Base-by-base conservation (phyloP, 2,888 invertebrate genomes). In the Thereva nobilitata region DNA sequence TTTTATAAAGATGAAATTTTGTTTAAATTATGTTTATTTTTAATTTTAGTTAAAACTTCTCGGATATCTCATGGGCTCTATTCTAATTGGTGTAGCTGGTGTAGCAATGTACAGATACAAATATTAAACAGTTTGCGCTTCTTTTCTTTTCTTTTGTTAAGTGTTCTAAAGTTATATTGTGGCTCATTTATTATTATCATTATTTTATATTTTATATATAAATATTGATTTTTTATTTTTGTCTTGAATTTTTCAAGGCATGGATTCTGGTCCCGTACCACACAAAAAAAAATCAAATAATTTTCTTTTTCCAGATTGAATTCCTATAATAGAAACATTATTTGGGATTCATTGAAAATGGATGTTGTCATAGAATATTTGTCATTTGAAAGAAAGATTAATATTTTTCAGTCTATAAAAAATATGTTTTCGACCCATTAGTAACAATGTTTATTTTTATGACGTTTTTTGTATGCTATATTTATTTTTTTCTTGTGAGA, bases 81-180 rank as follows among this genome's bases (percentile, higher is more conserved):
- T 91, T 71, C 83, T 91, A 67, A 87, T 91, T 72, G 87, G 90
- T 63, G 84, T 89, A 67, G 86, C 87, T 66, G 90, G 91, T 71
- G 86, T 90, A 64, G 85, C 90, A 59, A 87, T 89, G 66, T 91
- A 91, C 80, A 86, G 88, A 76, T 88, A 90, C 81, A 88, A 88
- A 83, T 83, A 82, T 73, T 81, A 72, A 73, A 47, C 23, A 23
- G 12, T 57, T 47, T 9, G 6, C 37, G 10, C 38, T 59, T 38
- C 9, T 45, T 47, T 45, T 34, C 7, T 34, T 50, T 52, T 10
- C 49, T 34, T 61, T 63, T 50, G 40, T 63, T 63, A 40, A 52
- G 49, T 12, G 4, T 4, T 38, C 35, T 47, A 38, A 40, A 12
- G 35, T 63, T 41, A 52, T 52, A 23, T 42, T 37, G 47, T 61